A percentile compares a stretch with the other conserved stretches of the same genome.
Evolutionary conservation across 1,140 invertebrate genomes (phyloP).

Genomic region (Cephus cinctus): DNA sequence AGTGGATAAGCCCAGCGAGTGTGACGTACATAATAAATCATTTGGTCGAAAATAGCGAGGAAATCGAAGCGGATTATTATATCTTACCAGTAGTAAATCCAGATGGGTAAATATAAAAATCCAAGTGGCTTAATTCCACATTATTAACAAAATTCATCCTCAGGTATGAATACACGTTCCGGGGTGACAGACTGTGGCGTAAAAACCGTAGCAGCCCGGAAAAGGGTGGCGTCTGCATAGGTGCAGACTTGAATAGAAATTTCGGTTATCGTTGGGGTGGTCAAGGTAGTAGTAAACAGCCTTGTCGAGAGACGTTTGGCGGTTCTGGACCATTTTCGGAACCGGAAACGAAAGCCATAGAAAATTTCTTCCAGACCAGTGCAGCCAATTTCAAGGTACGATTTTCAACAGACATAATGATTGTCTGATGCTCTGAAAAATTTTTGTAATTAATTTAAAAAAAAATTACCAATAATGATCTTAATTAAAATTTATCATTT

Average conservation of each 20-base stretch:
- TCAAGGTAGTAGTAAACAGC: slow-evolving; percentile 71
- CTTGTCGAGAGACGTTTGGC: slow-evolving; percentile 78
- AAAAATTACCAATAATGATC: neutral
- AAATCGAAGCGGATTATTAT: slow-evolving; percentile 62
- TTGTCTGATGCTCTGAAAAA: slow-evolving; percentile 6
- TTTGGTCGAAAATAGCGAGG: slow-evolving; percentile 72
- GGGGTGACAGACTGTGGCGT: slow-evolving; percentile 61
- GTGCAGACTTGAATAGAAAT: slow-evolving; percentile 71
- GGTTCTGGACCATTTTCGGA: slow-evolving; percentile 81
- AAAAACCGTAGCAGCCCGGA: slow-evolving; percentile 67
- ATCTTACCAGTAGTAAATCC: slow-evolving; percentile 63
- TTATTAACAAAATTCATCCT: neutral
- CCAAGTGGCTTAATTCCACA: neutral
- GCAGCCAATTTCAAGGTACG: slow-evolving; percentile 50
- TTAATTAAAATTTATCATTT: too few species aligned
- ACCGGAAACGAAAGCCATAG: slow-evolving; percentile 73
- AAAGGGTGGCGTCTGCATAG: slow-evolving; percentile 61
- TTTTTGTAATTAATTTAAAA: slow-evolving; percentile 7
- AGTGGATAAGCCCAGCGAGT: slow-evolving; percentile 80
- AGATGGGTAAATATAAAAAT: slow-evolving; percentile 58
- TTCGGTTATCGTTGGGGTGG: slow-evolving; percentile 69
- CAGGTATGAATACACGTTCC: slow-evolving; percentile 76
- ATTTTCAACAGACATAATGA: slow-evolving; percentile 4
- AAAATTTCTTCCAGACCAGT: slow-evolving; percentile 55
- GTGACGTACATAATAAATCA: slow-evolving; percentile 70